Evolutionary conservation across 2,113 vertebrate species (phyloP).

Genomic region (Epinephelus moara): DNA sequence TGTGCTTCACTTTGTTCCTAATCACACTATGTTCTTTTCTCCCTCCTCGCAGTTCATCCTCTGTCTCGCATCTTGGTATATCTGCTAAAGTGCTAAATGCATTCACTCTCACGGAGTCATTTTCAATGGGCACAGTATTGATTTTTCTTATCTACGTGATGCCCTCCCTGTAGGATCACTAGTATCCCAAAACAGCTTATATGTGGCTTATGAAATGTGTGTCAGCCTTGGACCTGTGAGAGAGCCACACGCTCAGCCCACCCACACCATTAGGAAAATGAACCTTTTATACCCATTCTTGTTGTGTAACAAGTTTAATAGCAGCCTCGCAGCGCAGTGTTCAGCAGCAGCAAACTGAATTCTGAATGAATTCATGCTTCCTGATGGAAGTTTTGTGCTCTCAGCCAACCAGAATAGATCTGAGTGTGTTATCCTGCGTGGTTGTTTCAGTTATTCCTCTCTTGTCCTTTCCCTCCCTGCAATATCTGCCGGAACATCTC

Average conservation of each 20-base stretch:
- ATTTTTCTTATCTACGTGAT: conserved; percentile 15
- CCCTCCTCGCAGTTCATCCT: not conserved
- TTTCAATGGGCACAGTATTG: conserved; percentile 34
- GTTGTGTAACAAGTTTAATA: conserved; percentile 39
- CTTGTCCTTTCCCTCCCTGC: not conserved
- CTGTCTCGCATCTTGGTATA: conserved; percentile 2
- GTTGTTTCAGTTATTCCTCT: not conserved
- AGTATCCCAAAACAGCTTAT: not conserved
- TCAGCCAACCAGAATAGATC: conserved; percentile 33
- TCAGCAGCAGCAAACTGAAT: not conserved
- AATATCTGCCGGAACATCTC: conserved; percentile 10
- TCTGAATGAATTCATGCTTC: conserved; percentile 43
- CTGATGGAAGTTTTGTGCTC: not conserved
- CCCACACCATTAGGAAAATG: conserved; percentile 31
- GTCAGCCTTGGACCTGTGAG: not conserved
- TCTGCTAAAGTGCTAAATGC: conserved; percentile 17
- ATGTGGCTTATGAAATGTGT: not conserved
- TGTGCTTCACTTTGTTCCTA: not conserved
- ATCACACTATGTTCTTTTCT: conserved; percentile 11
- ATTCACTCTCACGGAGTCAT: conserved; percentile 26
- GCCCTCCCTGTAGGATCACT: conserved; percentile 8
- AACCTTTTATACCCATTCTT: conserved; percentile 24
- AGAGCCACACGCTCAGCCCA: conserved; percentile 8
- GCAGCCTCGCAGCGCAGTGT: not conserved
- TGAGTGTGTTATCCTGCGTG: conserved; percentile 27